Conservation (phyloP, 2,888 invertebrate genomes). For the Reticulitermes lucifugus region DNA sequence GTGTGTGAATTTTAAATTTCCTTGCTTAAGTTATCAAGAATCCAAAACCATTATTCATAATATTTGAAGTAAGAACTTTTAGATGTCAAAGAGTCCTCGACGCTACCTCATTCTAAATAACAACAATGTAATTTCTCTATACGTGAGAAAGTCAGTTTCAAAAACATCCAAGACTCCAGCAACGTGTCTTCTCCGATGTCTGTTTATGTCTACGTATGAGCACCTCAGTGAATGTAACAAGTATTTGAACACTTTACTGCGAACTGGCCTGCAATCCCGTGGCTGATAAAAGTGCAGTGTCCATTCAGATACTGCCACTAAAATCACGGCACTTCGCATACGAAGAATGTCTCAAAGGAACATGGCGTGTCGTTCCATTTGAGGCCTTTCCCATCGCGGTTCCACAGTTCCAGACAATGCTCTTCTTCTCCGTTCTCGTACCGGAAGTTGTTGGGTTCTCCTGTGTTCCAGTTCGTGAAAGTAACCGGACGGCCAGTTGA, state of each 20-base stretch:
- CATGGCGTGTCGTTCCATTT: conserved; percentile 96
- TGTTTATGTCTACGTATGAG: no score
- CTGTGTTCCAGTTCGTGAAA: conserved; percentile 94
- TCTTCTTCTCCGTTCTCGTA: conserved; percentile 95
- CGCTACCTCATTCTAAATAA: no score
- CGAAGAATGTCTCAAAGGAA: conserved; percentile 92
- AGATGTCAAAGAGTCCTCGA: no score
- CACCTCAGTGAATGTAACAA: no score
- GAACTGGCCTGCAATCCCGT: not conserved
- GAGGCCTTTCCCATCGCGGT: conserved; percentile 90
- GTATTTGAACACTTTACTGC: not conserved
- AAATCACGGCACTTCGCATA: conserved; percentile 80
- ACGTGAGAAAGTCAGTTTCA: no score
- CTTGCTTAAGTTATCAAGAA: no score
- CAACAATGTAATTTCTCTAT: no score
- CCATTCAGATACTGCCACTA: not conserved
- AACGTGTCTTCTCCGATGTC: no score
- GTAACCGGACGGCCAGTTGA: conserved; percentile 89
- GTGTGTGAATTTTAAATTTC: no score
- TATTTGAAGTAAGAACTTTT: no score
- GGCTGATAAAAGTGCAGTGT: not conserved
- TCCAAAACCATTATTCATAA: no score
- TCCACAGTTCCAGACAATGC: conserved; percentile 91
- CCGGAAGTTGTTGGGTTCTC: conserved; percentile 93
- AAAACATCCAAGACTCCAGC: no score